phyloP scores from a whole-genome alignment of 2,888 invertebrate species.

The Heteropelma amictum region DNA sequence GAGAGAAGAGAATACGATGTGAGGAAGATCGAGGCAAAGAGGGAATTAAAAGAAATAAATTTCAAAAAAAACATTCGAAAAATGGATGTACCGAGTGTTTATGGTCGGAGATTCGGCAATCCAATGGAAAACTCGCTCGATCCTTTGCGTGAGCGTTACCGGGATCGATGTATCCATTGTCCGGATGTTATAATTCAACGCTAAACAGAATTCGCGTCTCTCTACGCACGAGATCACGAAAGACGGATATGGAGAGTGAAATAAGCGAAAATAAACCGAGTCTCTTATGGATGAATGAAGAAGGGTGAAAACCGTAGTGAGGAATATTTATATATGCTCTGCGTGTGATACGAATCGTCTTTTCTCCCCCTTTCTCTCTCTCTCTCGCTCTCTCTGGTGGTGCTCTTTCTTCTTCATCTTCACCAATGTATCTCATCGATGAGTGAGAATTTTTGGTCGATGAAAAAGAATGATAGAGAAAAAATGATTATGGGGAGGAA shows the following conservation, averaged over 20 bases:
- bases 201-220: conserved; percentile 66
- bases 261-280: conserved; percentile 3
- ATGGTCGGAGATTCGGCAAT: conserved; percentile 25
- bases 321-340: neutral
- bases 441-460: conserved; percentile 50
- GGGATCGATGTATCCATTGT: conserved; percentile 49
- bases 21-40: neutral
- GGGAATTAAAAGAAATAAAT: neutral
- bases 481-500: conserved; percentile 40
- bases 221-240: conserved; percentile 50
- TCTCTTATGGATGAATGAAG: conserved; percentile 9
- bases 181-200: conserved; percentile 45
- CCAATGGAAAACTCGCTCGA: conserved; percentile 9
- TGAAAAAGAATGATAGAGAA: conserved; percentile 39
- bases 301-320: conserved; percentile 1
- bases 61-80: conserved; percentile 14
- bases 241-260: conserved; percentile 35
- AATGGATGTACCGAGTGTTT: conserved; percentile 18
- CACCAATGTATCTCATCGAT: conserved; percentile 41
- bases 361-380: neutral
- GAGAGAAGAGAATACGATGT: conserved; percentile 6
- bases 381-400: conserved; percentile 22
- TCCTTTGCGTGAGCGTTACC: conserved; percentile 26
- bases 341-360: conserved; percentile 1
- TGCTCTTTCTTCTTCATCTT: conserved; percentile 6